Evolutionary conservation across 2,113 vertebrate species (phyloP).

Genomic region (Melanerpes formicivorus): DNA sequence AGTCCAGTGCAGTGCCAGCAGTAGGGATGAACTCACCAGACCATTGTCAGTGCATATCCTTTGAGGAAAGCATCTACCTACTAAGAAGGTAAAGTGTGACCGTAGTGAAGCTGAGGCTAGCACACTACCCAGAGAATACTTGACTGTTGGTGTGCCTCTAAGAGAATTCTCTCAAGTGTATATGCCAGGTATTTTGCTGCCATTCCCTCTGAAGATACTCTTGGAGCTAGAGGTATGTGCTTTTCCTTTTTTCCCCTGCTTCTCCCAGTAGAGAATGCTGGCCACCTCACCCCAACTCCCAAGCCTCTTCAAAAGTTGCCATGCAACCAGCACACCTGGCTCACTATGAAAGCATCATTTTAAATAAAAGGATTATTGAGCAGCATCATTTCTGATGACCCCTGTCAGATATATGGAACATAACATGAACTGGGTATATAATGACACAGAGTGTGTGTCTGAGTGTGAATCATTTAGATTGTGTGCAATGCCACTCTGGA

Average conservation of each 20-base stretch:
- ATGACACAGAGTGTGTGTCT: neutral
- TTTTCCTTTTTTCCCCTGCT: neutral
- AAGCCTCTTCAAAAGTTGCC: neutral
- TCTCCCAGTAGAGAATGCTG: neutral
- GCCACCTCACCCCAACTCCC: neutral
- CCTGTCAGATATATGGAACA: neutral
- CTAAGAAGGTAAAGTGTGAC: neutral
- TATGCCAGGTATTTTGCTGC: neutral
- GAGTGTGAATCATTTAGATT: neutral
- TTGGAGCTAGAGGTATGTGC: neutral
- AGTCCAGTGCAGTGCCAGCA: neutral
- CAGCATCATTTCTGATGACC: neutral
- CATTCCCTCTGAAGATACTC: neutral
- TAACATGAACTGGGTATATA: neutral
- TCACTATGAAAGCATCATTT: neutral
- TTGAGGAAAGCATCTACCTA: neutral
- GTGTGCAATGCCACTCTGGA: neutral
- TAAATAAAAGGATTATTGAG: neutral
- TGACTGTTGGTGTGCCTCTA: neutral
- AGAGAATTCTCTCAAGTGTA: neutral
- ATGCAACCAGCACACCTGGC: neutral
- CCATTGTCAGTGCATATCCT: neutral
- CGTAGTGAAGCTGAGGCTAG: neutral
- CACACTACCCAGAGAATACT: neutral
- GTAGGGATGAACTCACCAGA: neutral